Conservation (phyloP, 1,140 invertebrate genomes). For the Liolophura sinensis region DNA sequence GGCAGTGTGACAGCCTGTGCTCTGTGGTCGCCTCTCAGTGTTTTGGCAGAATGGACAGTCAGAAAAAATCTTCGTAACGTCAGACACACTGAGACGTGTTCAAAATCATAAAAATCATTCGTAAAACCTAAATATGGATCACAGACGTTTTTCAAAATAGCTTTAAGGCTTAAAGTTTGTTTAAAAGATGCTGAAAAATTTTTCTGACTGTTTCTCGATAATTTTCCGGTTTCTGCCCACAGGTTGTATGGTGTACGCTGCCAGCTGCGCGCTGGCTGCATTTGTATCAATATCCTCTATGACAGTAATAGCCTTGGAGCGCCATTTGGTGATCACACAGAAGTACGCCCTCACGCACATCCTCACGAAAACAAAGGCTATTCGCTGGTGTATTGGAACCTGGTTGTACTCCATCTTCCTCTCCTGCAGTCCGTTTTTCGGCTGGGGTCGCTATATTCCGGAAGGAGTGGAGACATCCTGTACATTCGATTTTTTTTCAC, state of each 20-base stretch:
- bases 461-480: slow-evolving; percentile 32
- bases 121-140: no score
- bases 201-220: no score
- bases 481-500: slow-evolving; percentile 32
- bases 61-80: no score
- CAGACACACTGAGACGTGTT: no score
- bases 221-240: slow-evolving; percentile 8
- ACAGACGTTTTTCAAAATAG: no score
- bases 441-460: slow-evolving; percentile 24
- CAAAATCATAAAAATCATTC: no score
- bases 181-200: no score
- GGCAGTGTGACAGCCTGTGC: no score
- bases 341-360: slow-evolving; percentile 6
- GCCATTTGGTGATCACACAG: slow-evolving; percentile 25
- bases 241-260: slow-evolving; percentile 30
- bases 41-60: no score
- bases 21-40: no score
- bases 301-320: slow-evolving; percentile 30
- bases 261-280: slow-evolving; percentile 19
- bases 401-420: slow-evolving; percentile 22
- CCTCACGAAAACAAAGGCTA: slow-evolving; percentile 1
- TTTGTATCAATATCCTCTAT: slow-evolving; percentile 32
- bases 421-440: slow-evolving; percentile 17
- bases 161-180: no score
- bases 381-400: slow-evolving; percentile 9